Evolutionary conservation across 2,797 vertebrate genomes (phyloP).

Genomic region (Paedocypris micromegethes): DNA sequence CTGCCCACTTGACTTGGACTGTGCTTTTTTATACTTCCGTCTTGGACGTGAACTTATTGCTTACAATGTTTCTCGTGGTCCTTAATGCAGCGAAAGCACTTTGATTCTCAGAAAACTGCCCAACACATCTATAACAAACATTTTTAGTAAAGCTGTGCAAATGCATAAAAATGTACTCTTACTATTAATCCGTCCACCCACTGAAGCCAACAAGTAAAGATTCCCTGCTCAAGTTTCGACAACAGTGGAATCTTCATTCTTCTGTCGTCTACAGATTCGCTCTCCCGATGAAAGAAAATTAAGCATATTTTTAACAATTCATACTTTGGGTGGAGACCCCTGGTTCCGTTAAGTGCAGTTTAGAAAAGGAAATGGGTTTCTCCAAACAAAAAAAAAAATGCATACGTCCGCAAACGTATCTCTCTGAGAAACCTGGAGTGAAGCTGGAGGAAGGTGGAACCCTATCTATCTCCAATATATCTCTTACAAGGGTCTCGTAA

Average conservation of each 20-base stretch:
- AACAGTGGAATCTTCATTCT: conserved; percentile 53
- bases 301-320: conserved; percentile 62
- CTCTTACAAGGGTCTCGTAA: conserved; percentile 67
- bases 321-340: conserved; percentile 66
- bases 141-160: conserved; percentile 79
- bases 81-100: conserved; percentile 61
- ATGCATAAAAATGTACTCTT: conserved; percentile 70
- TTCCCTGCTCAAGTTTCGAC: conserved; percentile 62
- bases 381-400: conserved; percentile 62
- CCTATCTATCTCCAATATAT: conserved; percentile 62
- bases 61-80: conserved; percentile 70
- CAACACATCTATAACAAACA: conserved; percentile 56
- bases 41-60: conserved; percentile 75
- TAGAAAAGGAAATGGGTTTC: conserved; percentile 57
- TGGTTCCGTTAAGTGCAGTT: conserved; percentile 64
- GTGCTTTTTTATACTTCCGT: conserved; percentile 66
- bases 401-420: conserved; percentile 60
- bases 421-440: conserved; percentile 67
- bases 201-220: conserved; percentile 52
- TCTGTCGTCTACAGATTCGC: conserved; percentile 63
- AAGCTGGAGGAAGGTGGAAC: conserved; percentile 64
- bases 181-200: conserved; percentile 56
- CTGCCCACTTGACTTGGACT: conserved; percentile 10
- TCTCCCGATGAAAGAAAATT: conserved; percentile 63
- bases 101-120: conserved; percentile 45